A percentile compares a stretch with the other conserved stretches of the same genome.
Conservation (phyloP, 2,113 vertebrate genomes). For the Notechis scutatus region DNA sequence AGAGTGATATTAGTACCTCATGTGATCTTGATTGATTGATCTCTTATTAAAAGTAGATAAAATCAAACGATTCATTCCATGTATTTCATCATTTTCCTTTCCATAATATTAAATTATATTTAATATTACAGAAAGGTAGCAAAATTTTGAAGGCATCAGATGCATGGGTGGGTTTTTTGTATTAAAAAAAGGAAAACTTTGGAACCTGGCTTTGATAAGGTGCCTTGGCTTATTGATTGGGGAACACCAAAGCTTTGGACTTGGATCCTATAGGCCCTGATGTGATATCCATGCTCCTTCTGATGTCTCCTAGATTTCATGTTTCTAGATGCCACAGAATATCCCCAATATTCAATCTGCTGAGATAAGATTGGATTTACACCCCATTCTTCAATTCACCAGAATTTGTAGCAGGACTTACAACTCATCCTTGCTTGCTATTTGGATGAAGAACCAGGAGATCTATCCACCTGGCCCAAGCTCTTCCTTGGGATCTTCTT, state of each 20-base stretch:
- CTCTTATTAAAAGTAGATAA: too few species aligned
- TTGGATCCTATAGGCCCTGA: not conserved
- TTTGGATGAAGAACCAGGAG: not conserved
- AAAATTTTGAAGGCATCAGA: not conserved
- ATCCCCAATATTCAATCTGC: not conserved
- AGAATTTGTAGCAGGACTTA: not conserved
- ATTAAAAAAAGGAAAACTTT: not conserved
- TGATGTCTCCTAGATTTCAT: not conserved
- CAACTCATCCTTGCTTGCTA: not conserved
- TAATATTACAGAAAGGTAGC: not conserved
- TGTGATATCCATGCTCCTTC: not conserved
- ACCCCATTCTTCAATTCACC: not conserved
- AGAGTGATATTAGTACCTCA: too few species aligned
- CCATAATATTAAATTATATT: not conserved
- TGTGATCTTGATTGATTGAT: too few species aligned
- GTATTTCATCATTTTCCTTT: not conserved
- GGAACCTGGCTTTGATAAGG: not conserved
- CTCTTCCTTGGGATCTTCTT: not conserved
- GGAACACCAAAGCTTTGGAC: not conserved
- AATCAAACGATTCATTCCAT: too few species aligned
- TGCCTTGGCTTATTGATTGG: constrained; percentile 4
- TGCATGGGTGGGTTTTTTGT: not conserved
- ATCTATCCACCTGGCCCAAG: not conserved
- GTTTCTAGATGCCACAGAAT: not conserved
- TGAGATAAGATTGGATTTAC: not conserved